These are phyloP conservation scores for Parus major DNA, from an alignment of 2,113 vertebrate species.

Conservation along the genomic window DNA sequence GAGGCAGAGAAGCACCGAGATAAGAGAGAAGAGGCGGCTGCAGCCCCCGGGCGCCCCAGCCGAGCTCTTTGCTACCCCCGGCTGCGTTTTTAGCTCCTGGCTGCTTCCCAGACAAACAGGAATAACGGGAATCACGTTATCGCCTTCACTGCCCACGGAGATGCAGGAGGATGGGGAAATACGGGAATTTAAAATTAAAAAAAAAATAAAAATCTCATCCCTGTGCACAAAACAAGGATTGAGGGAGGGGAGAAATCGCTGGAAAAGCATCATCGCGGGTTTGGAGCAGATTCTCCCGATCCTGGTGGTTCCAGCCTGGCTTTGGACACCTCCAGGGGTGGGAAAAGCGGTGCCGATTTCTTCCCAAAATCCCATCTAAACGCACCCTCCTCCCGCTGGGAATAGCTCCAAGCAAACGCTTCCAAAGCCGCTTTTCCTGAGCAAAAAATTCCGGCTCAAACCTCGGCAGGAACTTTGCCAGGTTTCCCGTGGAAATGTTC, in stretches of 20 bases:
- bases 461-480: neutral
- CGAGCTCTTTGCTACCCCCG: neutral
- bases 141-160: neutral
- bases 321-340: neutral
- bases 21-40: neutral
- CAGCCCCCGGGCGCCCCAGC: neutral
- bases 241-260: neutral
- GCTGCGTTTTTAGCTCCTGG: constrained; percentile 6
- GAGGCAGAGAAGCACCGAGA: neutral
- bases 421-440: neutral
- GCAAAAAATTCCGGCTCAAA: neutral
- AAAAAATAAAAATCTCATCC: neutral
- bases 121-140: neutral
- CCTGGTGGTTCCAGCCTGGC: neutral
- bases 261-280: neutral
- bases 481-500: neutral
- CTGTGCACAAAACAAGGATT: neutral
- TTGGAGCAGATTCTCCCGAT: neutral
- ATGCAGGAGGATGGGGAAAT: neutral
- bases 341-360: neutral
- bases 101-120: neutral
- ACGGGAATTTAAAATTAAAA: too few species aligned
- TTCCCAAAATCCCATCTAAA: neutral
- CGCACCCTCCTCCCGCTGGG: neutral
- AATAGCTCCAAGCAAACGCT: neutral